Base-by-base conservation (phyloP, 2,113 vertebrate genomes). In the Tychaedon coryphoeus region DNA sequence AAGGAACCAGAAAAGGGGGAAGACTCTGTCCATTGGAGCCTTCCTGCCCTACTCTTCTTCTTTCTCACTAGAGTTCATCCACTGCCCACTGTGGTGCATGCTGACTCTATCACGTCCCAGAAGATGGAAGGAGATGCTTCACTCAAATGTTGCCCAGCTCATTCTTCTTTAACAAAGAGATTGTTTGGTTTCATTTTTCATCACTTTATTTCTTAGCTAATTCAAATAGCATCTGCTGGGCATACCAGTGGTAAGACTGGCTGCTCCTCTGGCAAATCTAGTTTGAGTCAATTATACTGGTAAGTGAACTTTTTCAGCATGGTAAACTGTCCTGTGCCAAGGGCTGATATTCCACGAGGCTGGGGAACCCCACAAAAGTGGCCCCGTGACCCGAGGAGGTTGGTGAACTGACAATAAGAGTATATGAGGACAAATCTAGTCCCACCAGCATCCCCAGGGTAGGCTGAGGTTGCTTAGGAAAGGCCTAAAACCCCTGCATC, bases 301-400 rank as follows among this genome's bases (percentile, higher is more conserved):
- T 34, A 86, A 50, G 16, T 10, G 65, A 86, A 65, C 8, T 9
- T 73, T 51, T 74, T 31, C 86, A 82, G 66, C 50, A 5, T 8
- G 47, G 29, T n/a, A 53, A 91, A 48, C 24, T 43, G 24, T 9
- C 24, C n/a, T 22, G 26, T n/a, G 51, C 36, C 4, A 7, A 70
- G 22, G 19, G 19, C 40, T 91, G 45, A 57, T 36, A 23, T 11
- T 83, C 29, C 58, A 22, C 0, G 0, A 28, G 19, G 24, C 5
- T 53, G 12, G 31, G 10, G 10, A 83, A 19, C 12, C 40, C 14
- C 28, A 31, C 20, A 3, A 71, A 42, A 64, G 10, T 19, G 58
- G 66, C 62, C 85, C n/a, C 3, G 4, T 13, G 71, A 47, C 65
- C 62, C 74, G 62, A 86, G 9, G 13, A 64, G 56, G 16, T 23